Evolutionary conservation across 2,113 vertebrate species (phyloP).

Genomic region (Rhabdomys dilectus): DNA sequence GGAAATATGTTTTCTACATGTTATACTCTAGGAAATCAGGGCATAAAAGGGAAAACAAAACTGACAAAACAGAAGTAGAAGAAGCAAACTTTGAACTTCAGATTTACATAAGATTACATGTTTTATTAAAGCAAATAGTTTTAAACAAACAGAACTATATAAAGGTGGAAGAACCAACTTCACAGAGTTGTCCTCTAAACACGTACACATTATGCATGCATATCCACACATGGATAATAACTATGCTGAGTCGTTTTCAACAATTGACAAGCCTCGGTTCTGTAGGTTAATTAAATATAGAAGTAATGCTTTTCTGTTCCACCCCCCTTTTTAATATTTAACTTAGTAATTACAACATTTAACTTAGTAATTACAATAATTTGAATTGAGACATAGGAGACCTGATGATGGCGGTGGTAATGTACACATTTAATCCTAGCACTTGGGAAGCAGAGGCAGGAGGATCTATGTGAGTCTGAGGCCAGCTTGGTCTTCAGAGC

Average conservation of each 20-base stretch:
- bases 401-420: no score
- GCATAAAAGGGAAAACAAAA: conserved; percentile 35
- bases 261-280: not conserved
- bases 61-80: not conserved
- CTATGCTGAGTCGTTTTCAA: not conserved
- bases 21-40: conserved; percentile 19
- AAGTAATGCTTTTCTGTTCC: not conserved
- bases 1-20: not conserved
- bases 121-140: not conserved
- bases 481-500: not conserved
- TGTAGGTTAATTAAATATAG: not conserved
- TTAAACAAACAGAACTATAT: not conserved
- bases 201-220: no score
- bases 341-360: conserved; percentile 21
- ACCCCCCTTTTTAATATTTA: not conserved
- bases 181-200: not conserved
- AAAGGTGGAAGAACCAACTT: not conserved
- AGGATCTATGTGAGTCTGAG: not conserved
- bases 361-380: not conserved
- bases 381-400: not conserved
- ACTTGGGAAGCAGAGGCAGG: not conserved
- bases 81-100: conserved; percentile 38
- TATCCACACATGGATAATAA: not conserved
- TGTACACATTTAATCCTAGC: not conserved
- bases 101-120: not conserved